Base-by-base conservation (phyloP, 2,797 vertebrate genomes). In the Pampus argenteus region DNA sequence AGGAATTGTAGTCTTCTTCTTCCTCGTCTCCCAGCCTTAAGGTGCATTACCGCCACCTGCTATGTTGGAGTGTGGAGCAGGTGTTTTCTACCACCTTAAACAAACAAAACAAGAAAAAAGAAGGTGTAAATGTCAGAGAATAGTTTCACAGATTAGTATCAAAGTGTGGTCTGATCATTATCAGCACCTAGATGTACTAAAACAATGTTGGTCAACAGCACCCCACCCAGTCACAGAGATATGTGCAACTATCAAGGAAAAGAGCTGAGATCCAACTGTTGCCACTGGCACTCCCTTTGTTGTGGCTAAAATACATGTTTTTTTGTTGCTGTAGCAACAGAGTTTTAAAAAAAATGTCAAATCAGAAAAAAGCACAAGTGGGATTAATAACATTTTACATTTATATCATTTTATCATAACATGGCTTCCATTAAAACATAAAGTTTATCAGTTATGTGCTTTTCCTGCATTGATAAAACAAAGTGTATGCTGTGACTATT, bases 1-100 rank as follows among this genome's bases (percentile, higher is more conserved):
- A 86, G 92, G 86, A 76, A 45, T 1, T 65, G 83, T 64, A 82
- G 81, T 64, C 38, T 6, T 2, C 1, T 6, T 9, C 4, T 6
- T 34, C 0, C 2, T 40, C 13, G n/a, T n/a, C n/a, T n/a, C n/a
- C 15, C 40, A 44, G 40, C 40, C 5, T 44, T 44, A 44, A 44
- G 40, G 2, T 44, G 40, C 40, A 44, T 44, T 44, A 44, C 40
- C 40, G 40, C 40, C 40, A 44, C 40, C 17, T 6, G n/a, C 6
- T 44, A 17, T 6, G 5, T 1, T 44, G 40, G 40, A 44, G 17
- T 6, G 40, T 44, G 40, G 40, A 44, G 5, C 38, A 17, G 1
- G 17, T n/a, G 15, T 44, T 18, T 44, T 44, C 40, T 18, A n/a
- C 40, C 7, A 1, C 15, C 2, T 18, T 17, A 44, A 44, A 18